Base-by-base conservation (phyloP, 2,113 vertebrate genomes). In the Microtus ochrogaster region DNA sequence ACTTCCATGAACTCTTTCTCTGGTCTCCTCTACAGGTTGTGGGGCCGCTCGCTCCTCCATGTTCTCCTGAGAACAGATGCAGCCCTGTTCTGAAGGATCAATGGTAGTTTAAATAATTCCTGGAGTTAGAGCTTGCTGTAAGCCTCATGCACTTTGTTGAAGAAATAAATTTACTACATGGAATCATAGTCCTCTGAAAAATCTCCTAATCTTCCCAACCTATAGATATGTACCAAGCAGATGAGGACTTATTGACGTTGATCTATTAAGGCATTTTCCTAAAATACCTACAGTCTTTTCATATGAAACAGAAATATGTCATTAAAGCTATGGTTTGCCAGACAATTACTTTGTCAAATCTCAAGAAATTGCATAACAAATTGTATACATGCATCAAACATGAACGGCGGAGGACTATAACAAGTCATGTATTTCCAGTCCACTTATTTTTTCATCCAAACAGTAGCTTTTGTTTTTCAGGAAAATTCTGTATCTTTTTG, bases 291-390 rank as follows among this genome's bases (percentile, higher is more conserved):
- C 97, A 98, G 86, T 98, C 94, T 96, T 98, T 98, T 98, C 95
- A 97, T 97, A 97, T 89, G 97, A 98, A 98, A 98, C 97, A 98
- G 98, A 98, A 98, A 96, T 91, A 98, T 55, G 97, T 98, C 98
- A 98, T 98, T 98, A 99, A 98, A 98, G 97, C 97, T 98, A 96
- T 98, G 98, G 98, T 98, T 99, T 99, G 96, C 97, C 98, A 98
- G 98, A 98, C 98, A 98, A 99, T 99, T 99, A 98, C 98, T 99
- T 98, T 98, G 98, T 99, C 98, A 98, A 98, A 98, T 99, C 98
- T 99, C 98, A 98, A 98, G 98, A 98, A 99, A 99, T 98, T 98
- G 98, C 98, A 98, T 98, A 98, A 98, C 99, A 98, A 98, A 98
- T 99, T 98, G 98, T 98, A 97, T 98, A 98, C 98, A 98, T 98